These are phyloP conservation scores for Zaprionus lachaisei DNA, from an alignment of 1,140 invertebrate species.

Conservation along the genomic window DNA sequence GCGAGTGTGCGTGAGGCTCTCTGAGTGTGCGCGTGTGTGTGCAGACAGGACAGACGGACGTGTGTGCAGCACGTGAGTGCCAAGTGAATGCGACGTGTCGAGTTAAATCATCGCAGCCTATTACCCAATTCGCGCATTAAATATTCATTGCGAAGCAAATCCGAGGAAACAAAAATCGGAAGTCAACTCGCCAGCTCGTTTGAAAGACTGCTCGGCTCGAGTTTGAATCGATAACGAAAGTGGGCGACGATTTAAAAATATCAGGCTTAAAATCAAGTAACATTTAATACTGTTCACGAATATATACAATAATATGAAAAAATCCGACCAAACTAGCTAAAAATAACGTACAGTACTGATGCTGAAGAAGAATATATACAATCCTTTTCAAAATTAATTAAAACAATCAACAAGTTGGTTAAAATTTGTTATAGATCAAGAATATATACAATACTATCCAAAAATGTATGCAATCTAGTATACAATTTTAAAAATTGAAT, in stretches of 20 bases:
- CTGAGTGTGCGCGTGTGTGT: background rate
- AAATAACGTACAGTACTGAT: too few species aligned
- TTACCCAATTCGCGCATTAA: slow-evolving; percentile 8
- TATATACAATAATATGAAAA: background rate
- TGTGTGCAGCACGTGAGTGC: slow-evolving; percentile 29
- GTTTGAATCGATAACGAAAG: background rate
- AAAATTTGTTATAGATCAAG: background rate
- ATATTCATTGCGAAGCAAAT: slow-evolving; percentile 10
- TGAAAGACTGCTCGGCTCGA: background rate
- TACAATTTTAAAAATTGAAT: too few species aligned
- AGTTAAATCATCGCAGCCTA: slow-evolving; percentile 19
- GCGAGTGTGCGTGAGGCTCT: slow-evolving; percentile 6
- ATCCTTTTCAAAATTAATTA: background rate
- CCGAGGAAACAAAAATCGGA: background rate
- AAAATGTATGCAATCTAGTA: too few species aligned
- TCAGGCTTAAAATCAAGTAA: background rate
- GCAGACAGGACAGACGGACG: background rate
- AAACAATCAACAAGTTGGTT: background rate
- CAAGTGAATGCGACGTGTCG: slow-evolving; percentile 26
- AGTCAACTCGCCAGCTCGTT: background rate
- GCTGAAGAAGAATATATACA: background rate
- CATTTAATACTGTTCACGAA: background rate
- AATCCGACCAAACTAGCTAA: too few species aligned
- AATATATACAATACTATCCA: background rate
- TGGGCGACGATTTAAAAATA: too few species aligned